Conservation (phyloP, 2,113 vertebrate genomes). For the Callaeas wilsoni region DNA sequence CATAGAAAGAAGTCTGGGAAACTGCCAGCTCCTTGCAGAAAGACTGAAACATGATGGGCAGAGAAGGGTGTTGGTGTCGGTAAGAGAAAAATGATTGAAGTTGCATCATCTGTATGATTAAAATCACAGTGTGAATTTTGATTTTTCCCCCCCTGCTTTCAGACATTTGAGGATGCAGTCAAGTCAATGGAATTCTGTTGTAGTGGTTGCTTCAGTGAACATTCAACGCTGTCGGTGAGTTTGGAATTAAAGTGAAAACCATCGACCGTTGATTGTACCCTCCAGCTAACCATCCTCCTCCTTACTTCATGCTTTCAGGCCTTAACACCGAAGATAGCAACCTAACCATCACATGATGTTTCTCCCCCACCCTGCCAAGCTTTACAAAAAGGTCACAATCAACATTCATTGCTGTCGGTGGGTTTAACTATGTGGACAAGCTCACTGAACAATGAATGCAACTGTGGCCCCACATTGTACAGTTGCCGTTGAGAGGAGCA, state of each 20-base stretch:
- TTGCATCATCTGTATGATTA: neutral
- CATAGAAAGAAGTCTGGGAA: neutral
- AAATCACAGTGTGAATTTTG: neutral
- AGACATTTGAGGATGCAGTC: slow-evolving; percentile 26
- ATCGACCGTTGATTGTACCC: slow-evolving; percentile 99
- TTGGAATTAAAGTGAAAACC: slow-evolving; percentile 94
- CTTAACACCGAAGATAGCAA: slow-evolving; percentile 53
- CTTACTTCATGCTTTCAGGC: slow-evolving; percentile 50
- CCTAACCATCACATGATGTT: slow-evolving; percentile 8
- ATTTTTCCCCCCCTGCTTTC: neutral
- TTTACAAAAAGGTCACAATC: slow-evolving; percentile 92
- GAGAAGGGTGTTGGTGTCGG: neutral
- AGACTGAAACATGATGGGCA: neutral
- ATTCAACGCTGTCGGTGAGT: slow-evolving; percentile 99
- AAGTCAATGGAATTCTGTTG: slow-evolving; percentile 48
- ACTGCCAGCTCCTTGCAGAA: neutral
- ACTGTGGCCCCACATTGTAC: slow-evolving; percentile 94
- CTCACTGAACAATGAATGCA: slow-evolving; percentile 99
- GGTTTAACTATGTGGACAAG: slow-evolving; percentile 95
- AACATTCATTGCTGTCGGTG: slow-evolving; percentile 99
- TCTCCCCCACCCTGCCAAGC: slow-evolving; percentile 20
- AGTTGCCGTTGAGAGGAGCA: neutral
- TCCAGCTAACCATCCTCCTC: slow-evolving; percentile 79
- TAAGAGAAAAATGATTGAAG: slow-evolving; percentile 31
- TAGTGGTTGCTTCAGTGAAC: slow-evolving; percentile 86